These are phyloP conservation scores for Contarinia nasturtii DNA, from an alignment of 1,140 invertebrate genomes.

Conservation along the genomic window DNA sequence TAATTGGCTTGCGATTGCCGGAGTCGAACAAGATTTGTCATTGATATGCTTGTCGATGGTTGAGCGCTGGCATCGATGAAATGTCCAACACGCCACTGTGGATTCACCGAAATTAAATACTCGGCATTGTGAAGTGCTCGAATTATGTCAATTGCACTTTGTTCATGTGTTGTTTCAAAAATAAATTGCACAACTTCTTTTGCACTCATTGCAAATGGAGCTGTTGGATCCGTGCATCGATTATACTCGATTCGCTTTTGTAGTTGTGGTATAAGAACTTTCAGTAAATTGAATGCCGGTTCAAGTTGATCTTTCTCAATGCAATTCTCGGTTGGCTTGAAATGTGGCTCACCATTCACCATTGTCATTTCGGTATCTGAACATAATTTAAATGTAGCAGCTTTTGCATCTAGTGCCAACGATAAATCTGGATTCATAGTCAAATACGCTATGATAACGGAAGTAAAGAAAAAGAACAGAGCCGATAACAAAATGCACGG, in stretches of 20 bases:
- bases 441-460: constrained; percentile 42
- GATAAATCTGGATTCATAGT: constrained; percentile 26
- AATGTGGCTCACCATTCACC: background rate
- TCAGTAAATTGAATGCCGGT: constrained; percentile 35
- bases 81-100: constrained; percentile 42
- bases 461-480: constrained; percentile 40
- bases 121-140: constrained; percentile 30
- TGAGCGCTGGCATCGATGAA: constrained; percentile 25
- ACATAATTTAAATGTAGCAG: constrained; percentile 2
- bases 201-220: constrained; percentile 32
- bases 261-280: constrained; percentile 35
- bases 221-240: constrained; percentile 31
- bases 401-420: constrained; percentile 5
- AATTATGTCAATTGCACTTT: constrained; percentile 2
- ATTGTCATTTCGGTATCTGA: background rate
- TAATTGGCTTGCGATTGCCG: constrained; percentile 29
- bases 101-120: constrained; percentile 45
- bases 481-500: constrained; percentile 38
- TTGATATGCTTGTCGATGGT: constrained; percentile 22
- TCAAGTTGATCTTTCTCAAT: constrained; percentile 27
- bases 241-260: constrained; percentile 30
- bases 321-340: background rate
- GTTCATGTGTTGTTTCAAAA: no score
- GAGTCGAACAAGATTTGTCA: constrained; percentile 20
- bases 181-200: constrained; percentile 28